Base-by-base conservation (phyloP, 64 coral and sea anemone species). In the Acropora tenuis region DNA sequence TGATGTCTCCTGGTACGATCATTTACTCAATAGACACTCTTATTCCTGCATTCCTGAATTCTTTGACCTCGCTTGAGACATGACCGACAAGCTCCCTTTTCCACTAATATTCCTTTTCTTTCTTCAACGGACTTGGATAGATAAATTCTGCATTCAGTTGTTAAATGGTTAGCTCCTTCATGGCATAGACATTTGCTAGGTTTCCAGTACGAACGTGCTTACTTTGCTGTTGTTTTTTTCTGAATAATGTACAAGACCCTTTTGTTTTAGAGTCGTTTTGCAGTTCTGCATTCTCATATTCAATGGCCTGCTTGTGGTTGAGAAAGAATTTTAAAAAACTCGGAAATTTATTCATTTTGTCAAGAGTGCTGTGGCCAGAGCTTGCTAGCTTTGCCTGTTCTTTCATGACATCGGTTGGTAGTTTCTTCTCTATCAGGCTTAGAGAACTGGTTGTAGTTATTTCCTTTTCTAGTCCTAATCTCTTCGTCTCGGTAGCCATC, bases 391-490 rank as follows among this genome's bases (percentile, higher is more conserved):
- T 84, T 45, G 81, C 81, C 81, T 55, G 40, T 43, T 84, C 52
- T 69, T 65, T 84, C 43, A 47, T 84, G 8, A 84, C 15, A 45
- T 84, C 81, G 43, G 19, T 61, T 15, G 55, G 81, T 65, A 84
- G 16, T 69, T 84, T 84, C 20, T 45, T 84, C 47, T 84, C 81
- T 84, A 84, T 45, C 43, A 88, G 8, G 50, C 74, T 88, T 5
- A 88, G 53, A 15, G 87, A 77, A 46, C 57, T 88, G 10, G 87
- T 88, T n/a, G 87, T 88, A 8, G 87, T 88, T 41, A 88, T 74
- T 76, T 88, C 87, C 47, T 66, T 88, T 78, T 88, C 87, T 63
- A 78, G 74, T 47, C 87, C 74, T 45, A 88, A 20, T 88, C 87
- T 88, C 18, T 59, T 76, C 3, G 52, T 88, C 53, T 78, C 41